Evolutionary conservation across 2,888 invertebrate species (phyloP).

Genomic region (Nomada hirtipes): DNA sequence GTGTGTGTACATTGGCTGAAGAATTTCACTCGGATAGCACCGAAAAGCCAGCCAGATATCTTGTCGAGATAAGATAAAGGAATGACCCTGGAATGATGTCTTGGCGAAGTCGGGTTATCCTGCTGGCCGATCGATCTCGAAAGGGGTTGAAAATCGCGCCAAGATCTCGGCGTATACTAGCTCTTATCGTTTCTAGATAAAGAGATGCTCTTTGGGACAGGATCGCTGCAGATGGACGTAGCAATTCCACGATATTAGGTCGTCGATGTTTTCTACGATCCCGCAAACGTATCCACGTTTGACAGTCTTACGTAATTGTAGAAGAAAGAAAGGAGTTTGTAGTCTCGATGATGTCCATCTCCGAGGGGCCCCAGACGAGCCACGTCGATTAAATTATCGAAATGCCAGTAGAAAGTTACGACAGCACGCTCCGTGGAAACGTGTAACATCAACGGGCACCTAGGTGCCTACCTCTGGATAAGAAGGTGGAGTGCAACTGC

Average conservation of each 20-base stretch:
- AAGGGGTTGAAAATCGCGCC: conserved; percentile 34
- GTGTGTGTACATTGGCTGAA: conserved; percentile 16
- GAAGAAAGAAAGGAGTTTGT: no score
- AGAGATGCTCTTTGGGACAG: neutral
- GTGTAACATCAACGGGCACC: neutral
- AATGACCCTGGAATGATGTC: conserved; percentile 54
- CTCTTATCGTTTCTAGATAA: neutral
- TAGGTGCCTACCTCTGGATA: neutral
- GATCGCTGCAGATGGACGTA: neutral
- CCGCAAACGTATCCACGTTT: no score
- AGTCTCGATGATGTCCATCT: no score
- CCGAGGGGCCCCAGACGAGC: no score
- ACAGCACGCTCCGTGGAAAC: neutral
- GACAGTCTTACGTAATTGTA: no score
- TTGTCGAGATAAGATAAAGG: conserved; percentile 65
- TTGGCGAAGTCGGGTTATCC: conserved; percentile 32
- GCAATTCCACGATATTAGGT: neutral
- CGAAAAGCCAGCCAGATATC: conserved; percentile 61
- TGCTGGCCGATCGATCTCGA: conserved; percentile 27
- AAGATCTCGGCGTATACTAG: conserved; percentile 1
- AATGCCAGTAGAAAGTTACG: conserved; percentile 9
- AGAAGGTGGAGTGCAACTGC: neutral
- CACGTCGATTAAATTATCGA: neutral
- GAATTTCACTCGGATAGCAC: conserved; percentile 58
- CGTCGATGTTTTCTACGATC: conserved; percentile 8